Conservation (phyloP, 1,140 invertebrate species). For the Rhopalosiphum padi region DNA sequence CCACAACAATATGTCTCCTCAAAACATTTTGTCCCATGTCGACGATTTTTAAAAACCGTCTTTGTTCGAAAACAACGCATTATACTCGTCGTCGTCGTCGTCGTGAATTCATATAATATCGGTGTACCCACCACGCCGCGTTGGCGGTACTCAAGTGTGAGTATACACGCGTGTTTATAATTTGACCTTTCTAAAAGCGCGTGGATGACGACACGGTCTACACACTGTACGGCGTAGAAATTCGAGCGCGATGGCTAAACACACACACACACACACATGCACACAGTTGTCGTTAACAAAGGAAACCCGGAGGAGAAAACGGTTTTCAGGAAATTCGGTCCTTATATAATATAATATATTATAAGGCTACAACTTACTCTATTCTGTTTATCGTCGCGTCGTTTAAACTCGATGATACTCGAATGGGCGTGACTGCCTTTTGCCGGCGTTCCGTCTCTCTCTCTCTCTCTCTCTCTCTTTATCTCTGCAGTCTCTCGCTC, state of each 20-base stretch:
- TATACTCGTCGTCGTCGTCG: neutral
- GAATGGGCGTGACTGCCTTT: neutral
- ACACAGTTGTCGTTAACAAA: neutral
- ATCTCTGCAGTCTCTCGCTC: no score
- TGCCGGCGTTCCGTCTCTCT: neutral
- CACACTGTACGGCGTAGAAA: neutral
- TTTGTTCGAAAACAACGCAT: neutral
- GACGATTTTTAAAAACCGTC: neutral
- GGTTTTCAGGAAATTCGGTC: neutral
- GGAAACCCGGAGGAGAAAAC: neutral
- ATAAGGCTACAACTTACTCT: neutral
- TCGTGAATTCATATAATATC: neutral
- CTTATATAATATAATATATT: conserved; percentile 9
- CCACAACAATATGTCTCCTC: neutral
- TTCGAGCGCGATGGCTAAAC: neutral
- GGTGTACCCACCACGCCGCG: neutral
- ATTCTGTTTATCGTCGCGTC: neutral
- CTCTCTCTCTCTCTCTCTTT: neutral
- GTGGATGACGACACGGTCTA: neutral
- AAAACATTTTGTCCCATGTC: neutral
- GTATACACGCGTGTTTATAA: neutral
- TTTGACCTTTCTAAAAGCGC: neutral
- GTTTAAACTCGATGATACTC: conserved; percentile 14
- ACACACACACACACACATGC: no score
- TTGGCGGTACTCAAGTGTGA: neutral